A percentile compares a stretch with the other conserved stretches of the same genome.
Conservation (phyloP, 2,113 vertebrate genomes). For the Benitochromis conjunctus region DNA sequence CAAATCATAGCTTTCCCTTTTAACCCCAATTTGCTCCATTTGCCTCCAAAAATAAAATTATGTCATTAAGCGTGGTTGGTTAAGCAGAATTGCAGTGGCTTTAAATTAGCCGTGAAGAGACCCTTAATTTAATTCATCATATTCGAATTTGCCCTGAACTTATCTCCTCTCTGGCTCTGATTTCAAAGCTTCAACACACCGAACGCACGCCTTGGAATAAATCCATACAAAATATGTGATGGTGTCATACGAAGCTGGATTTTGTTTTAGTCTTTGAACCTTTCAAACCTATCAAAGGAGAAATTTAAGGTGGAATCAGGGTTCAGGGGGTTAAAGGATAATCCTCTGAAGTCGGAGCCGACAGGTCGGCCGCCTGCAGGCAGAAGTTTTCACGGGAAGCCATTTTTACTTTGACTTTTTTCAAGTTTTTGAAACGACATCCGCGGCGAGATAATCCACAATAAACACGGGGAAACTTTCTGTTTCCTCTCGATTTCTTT, state of each 20-base stretch:
- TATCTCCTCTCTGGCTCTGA: background rate
- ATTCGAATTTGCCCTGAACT: background rate
- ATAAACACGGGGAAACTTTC: slow-evolving; percentile 20
- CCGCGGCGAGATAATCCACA: slow-evolving; percentile 26
- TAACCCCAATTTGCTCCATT: background rate
- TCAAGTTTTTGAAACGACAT: background rate
- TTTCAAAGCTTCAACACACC: background rate
- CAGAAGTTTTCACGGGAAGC: background rate
- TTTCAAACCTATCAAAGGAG: slow-evolving; percentile 2
- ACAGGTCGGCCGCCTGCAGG: background rate
- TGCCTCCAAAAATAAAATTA: background rate
- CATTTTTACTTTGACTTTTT: background rate
- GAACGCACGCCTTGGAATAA: background rate
- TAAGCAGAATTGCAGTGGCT: background rate
- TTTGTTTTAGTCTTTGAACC: slow-evolving; percentile 15
- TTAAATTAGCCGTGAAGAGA: slow-evolving; percentile 11
- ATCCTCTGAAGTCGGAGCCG: slow-evolving; percentile 26
- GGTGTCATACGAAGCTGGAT: background rate
- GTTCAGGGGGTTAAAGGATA: slow-evolving; percentile 29
- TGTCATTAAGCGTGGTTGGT: background rate
- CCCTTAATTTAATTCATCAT: background rate
- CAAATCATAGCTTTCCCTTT: background rate
- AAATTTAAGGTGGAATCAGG: slow-evolving; percentile 8
- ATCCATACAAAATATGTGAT: background rate
- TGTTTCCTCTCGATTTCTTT: slow-evolving; percentile 23